A percentile compares a stretch with the other conserved stretches of the same genome.
These are phyloP conservation scores for Scopus umbretta DNA, from an alignment of 2,113 vertebrate genomes.

Conservation along the genomic window DNA sequence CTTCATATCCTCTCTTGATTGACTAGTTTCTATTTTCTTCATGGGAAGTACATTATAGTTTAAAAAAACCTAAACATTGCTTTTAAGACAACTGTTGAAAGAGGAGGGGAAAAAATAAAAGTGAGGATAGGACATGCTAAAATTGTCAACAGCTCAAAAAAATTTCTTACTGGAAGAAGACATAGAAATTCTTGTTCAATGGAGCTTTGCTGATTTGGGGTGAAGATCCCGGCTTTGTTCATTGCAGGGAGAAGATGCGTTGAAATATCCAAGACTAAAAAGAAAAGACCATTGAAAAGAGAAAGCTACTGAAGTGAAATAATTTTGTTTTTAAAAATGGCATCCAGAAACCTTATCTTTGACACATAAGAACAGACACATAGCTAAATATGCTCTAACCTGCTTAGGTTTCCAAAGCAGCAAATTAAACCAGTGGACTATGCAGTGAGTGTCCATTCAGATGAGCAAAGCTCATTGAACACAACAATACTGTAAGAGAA, in stretches of 20 bases:
- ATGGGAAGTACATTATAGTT: not conserved
- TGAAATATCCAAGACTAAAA: not conserved
- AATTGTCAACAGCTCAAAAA: not conserved
- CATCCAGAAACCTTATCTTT: conserved; percentile 50
- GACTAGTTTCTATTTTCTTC: not conserved
- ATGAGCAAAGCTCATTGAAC: conserved; percentile 67
- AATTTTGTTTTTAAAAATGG: conserved; percentile 54
- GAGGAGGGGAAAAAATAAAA: not conserved
- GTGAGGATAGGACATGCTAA: not conserved
- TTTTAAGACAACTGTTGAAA: not conserved
- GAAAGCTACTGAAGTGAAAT: conserved; percentile 38
- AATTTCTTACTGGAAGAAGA: not conserved
- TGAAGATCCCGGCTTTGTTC: conserved; percentile 19
- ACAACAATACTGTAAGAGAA: conserved; percentile 39
- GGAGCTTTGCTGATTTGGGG: conserved; percentile 33
- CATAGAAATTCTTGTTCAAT: not conserved
- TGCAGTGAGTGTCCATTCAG: conserved; percentile 63
- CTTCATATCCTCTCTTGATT: not conserved
- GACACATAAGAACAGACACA: conserved; percentile 49
- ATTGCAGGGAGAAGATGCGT: not conserved
- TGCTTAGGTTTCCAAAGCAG: conserved; percentile 50
- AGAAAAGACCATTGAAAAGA: conserved; percentile 27
- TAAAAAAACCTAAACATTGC: not conserved
- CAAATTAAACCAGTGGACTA: conserved; percentile 63
- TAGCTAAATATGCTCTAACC: conserved; percentile 51